Conservation (phyloP, 2,888 invertebrate species). For the Cetonia aurata region DNA sequence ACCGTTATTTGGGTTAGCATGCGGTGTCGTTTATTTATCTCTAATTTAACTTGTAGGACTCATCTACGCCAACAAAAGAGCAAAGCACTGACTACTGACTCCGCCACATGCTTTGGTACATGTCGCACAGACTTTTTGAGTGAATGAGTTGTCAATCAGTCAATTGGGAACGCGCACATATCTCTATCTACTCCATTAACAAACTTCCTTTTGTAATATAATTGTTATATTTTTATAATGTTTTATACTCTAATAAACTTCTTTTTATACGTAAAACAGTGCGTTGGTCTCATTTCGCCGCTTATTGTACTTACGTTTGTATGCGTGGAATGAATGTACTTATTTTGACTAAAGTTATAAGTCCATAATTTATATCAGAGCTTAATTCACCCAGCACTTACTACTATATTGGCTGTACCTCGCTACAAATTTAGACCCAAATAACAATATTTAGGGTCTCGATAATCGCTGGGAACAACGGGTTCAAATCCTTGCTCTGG, state of each 20-base stretch:
- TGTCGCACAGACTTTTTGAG: too few species aligned
- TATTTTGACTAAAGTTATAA: too few species aligned
- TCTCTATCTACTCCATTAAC: constrained; percentile 29
- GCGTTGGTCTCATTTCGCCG: constrained; percentile 20
- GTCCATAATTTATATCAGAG: not conserved
- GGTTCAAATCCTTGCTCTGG: too few species aligned
- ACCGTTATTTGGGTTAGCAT: constrained; percentile 36
- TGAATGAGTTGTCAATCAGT: too few species aligned
- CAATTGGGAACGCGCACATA: not conserved
- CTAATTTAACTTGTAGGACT: constrained; percentile 50
- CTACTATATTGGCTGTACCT: not conserved
- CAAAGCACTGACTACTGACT: constrained; percentile 39
- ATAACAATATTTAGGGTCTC: too few species aligned
- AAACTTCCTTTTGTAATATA: constrained; percentile 11
- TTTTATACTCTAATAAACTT: constrained; percentile 3
- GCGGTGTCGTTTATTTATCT: constrained; percentile 44
- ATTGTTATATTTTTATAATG: constrained; percentile 20
- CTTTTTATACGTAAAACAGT: not conserved
- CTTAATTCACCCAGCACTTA: constrained; percentile 5
- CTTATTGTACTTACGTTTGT: not conserved
- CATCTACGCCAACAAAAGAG: constrained; percentile 46
- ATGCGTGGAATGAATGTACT: too few species aligned
- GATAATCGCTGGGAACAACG: too few species aligned
- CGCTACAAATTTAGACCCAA: not conserved
- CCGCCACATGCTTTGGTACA: too few species aligned